A percentile compares a stretch with the other conserved stretches of the same genome.
phyloP scores from a whole-genome alignment of 2,888 invertebrate genomes.

The Oscheius sp. region DNA sequence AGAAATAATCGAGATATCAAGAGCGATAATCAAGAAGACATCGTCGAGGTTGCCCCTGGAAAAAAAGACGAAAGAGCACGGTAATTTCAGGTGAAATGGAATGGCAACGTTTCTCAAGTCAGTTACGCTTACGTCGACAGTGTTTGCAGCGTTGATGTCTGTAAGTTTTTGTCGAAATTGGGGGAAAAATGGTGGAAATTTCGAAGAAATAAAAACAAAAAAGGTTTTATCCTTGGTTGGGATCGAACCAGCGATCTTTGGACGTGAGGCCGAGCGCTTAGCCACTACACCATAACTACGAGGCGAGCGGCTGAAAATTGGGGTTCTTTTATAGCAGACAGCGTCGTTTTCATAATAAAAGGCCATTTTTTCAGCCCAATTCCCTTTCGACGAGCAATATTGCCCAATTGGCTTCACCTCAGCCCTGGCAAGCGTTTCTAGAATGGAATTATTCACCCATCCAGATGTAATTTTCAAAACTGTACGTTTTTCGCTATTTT shows the following conservation, averaged over 20 bases:
- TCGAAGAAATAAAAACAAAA: too few relatives aligned
- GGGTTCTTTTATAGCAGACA: too few relatives aligned
- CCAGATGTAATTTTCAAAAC: constrained; percentile 1
- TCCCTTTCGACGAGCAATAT: constrained; percentile 26
- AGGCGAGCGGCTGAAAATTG: too few relatives aligned
- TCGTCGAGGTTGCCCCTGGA: not conserved
- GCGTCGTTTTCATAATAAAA: not conserved
- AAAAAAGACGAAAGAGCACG: not conserved
- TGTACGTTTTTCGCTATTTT: not conserved
- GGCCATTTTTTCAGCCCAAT: not conserved
- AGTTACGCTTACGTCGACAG: not conserved
- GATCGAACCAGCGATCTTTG: too few relatives aligned
- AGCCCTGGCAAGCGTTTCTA: not conserved
- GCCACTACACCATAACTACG: too few relatives aligned
- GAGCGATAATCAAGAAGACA: not conserved
- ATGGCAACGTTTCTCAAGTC: not conserved
- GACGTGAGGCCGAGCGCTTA: too few relatives aligned
- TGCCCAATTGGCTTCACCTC: constrained; percentile 26
- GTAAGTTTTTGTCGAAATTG: not conserved
- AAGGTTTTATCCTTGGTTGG: too few relatives aligned
- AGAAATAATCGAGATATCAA: constrained; percentile 9
- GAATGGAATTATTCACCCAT: constrained; percentile 9
- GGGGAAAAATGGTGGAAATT: too few relatives aligned
- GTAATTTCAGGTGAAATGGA: constrained; percentile 10
- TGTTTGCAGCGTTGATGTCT: not conserved